Evolutionary conservation across 2,113 vertebrate species (phyloP), one percentile per base, ranked within the genome.

Genomic region (Siniperca chuatsi): DNA sequence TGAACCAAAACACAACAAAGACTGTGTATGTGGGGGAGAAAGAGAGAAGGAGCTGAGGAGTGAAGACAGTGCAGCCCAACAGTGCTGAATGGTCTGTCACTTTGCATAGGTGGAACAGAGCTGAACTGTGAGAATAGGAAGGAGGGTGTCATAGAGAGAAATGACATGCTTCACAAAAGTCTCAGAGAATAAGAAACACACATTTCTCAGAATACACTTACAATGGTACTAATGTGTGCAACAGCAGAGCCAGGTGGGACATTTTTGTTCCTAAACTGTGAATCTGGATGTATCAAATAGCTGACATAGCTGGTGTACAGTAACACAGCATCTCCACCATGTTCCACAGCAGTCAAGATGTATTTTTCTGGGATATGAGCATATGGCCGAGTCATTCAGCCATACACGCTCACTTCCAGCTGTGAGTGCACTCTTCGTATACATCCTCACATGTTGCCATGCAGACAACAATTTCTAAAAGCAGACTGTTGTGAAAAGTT

Each of bases 361-460:
- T 46, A 70, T 61, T 65, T 42, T 21, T 57, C 42, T 64, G 21
- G 11, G 57, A 35, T 8, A 46, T 61, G 35, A 86, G 86, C 90
- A 92, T 87, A 89, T 91, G 93, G 90, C 67, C 35, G 52, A 87
- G 23, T 73, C 75, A 79, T 69, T 85, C 77, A 82, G 76, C 74
- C 76, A 20, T 52, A 18, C 37, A 68, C 20, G 1, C 18, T 79
- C 60, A 73, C 77, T 75, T 75, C 73, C 71, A 77, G 81, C 80
- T 79, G 77, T 50, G 82, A 55, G 46, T 35, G 61, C 62, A 50
- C 37, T 42, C 60, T 55, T 55, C 40, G 16, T 33, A 35, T 65
- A 76, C 70, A 50, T 60, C 65, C 72, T 81, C 75, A 80, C 21
- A 71, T 70, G 72, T 55, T 57, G 33, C 55, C 71, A 54, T 4